These are phyloP conservation scores for Hipparchia sbordonii DNA, from an alignment of 2,888 invertebrate genomes.

Conservation along the genomic window DNA sequence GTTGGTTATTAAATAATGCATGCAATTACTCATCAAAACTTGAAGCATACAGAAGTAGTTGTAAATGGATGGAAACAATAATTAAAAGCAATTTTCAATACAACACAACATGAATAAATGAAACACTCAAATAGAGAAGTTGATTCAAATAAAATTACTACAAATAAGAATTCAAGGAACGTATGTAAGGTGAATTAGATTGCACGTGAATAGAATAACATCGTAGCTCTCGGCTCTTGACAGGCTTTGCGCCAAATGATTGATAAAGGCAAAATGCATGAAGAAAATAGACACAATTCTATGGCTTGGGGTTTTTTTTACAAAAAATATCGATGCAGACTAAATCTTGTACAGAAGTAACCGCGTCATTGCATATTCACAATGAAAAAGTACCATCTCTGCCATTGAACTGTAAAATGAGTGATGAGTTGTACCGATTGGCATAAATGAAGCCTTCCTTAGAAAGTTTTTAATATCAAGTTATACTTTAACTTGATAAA, in stretches of 20 bases:
- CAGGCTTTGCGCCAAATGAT: slow-evolving; percentile 42
- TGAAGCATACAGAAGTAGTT: no score
- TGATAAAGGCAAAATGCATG: slow-evolving; percentile 35
- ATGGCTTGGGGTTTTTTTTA: slow-evolving; percentile 26
- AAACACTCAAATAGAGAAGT: background rate
- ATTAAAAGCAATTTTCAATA: background rate
- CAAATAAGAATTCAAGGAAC: slow-evolving; percentile 29
- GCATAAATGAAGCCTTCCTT: background rate
- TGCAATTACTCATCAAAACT: no score
- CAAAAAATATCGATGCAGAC: slow-evolving; percentile 26
- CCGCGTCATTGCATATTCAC: slow-evolving; percentile 20
- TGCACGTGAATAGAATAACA: slow-evolving; percentile 41
- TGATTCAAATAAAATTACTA: slow-evolving; percentile 19
- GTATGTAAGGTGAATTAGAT: slow-evolving; percentile 39
- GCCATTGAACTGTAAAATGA: background rate
- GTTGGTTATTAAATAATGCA: no score
- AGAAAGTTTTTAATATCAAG: background rate
- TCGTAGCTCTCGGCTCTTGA: slow-evolving; percentile 36
- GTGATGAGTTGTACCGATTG: background rate
- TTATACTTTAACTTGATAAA: no score
- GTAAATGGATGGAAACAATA: background rate
- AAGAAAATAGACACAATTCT: slow-evolving; percentile 35
- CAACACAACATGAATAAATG: background rate
- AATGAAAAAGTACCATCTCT: background rate
- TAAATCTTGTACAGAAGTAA: slow-evolving; percentile 31